Conservation (phyloP, 2,888 invertebrate species). For the Aspidapion aeneum region DNA sequence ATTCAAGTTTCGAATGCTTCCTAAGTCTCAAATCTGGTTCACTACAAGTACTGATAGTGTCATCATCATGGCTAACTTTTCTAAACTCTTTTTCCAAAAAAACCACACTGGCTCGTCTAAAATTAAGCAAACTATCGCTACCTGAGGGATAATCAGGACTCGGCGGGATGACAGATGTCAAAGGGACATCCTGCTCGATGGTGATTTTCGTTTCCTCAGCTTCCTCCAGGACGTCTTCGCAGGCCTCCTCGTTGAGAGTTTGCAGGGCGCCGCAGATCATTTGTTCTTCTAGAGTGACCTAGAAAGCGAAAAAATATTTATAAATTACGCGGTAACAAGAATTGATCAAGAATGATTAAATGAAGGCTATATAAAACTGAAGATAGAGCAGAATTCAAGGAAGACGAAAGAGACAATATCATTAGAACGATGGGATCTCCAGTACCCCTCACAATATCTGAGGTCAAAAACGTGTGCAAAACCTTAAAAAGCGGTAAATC, state of each 20-base stretch:
- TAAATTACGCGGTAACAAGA: too few species aligned
- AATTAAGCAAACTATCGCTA: constrained; percentile 35
- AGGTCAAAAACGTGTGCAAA: too few species aligned
- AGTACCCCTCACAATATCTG: too few species aligned
- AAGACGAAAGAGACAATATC: too few species aligned
- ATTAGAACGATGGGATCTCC: too few species aligned
- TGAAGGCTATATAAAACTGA: background rate
- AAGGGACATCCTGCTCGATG: constrained; percentile 42
- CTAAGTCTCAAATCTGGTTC: background rate
- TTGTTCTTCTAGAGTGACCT: constrained; percentile 93
- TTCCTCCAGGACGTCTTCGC: constrained; percentile 83
- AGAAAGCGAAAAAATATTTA: constrained; percentile 26
- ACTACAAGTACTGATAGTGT: constrained; percentile 10
- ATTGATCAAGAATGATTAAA: constrained; percentile 7
- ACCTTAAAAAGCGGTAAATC: too few species aligned
- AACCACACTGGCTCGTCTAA: constrained; percentile 19
- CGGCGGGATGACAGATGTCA: constrained; percentile 46
- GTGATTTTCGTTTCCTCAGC: constrained; percentile 41
- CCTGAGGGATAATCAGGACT: constrained; percentile 46
- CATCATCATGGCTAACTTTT: constrained; percentile 34
- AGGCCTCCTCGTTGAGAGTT: constrained; percentile 89
- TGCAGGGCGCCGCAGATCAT: constrained; percentile 93
- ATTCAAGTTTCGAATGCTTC: background rate
- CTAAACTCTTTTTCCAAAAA: constrained; percentile 26
- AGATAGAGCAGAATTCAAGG: too few species aligned